A percentile compares a stretch with the other conserved stretches of the same genome.
phyloP scores from a whole-genome alignment of 64 coral and sea anemone genomes.

The Montipora foliosa region DNA sequence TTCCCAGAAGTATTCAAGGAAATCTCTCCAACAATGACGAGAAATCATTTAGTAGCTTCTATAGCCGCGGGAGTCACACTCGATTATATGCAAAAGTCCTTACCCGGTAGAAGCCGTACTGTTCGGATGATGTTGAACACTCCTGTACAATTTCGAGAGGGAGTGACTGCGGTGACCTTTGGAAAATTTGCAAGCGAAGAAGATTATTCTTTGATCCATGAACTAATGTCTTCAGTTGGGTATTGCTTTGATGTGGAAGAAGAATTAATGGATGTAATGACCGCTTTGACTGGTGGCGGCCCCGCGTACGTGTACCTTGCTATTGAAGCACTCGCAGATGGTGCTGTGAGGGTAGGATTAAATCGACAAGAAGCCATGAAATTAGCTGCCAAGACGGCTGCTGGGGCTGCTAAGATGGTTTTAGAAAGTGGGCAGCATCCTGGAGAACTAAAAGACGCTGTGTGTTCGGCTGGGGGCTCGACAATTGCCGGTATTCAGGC shows the following conservation, averaged over 20 bases:
- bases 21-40: constrained; percentile 88
- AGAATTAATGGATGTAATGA: constrained; percentile 98
- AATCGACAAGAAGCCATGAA: constrained; percentile 97
- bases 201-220: constrained; percentile 83
- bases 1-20: constrained; percentile 92
- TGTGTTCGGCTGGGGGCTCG: constrained; percentile 98
- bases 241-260: constrained; percentile 96
- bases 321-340: constrained; percentile 96
- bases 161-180: constrained; percentile 91
- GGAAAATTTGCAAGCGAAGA: constrained; percentile 95
- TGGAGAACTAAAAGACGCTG: constrained; percentile 96
- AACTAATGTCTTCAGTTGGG: constrained; percentile 93
- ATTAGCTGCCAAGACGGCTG: constrained; percentile 91
- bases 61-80: constrained; percentile 96
- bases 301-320: constrained; percentile 96
- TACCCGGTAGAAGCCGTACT: constrained; percentile 82
- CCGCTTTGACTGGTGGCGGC: constrained; percentile 89
- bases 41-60: constrained; percentile 94
- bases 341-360: constrained; percentile 86
- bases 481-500: constrained; percentile 95
- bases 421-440: constrained; percentile 96
- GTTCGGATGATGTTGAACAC: constrained; percentile 97
- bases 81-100: constrained; percentile 91
- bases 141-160: constrained; percentile 96
- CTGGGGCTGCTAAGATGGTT: constrained; percentile 97